These are phyloP conservation scores for Drosophila aff. DNA, from an alignment of 1,140 invertebrate species.

Conservation along the genomic window DNA sequence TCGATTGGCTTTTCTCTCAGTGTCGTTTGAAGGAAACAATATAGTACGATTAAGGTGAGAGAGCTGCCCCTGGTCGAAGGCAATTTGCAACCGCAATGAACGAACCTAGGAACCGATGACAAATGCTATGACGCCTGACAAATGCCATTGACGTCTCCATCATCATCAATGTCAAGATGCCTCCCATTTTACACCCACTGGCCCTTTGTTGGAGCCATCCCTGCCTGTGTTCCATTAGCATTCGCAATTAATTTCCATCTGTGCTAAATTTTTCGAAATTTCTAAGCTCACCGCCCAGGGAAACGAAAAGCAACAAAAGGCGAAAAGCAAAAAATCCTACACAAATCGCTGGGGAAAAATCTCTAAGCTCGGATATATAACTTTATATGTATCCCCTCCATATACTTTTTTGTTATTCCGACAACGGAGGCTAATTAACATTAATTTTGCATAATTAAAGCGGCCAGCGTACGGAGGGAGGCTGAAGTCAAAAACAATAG, in stretches of 20 bases:
- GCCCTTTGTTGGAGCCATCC: conserved; percentile 35
- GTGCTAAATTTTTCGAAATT: conserved; percentile 61
- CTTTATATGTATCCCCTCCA: conserved; percentile 26
- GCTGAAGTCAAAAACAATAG: conserved; percentile 47
- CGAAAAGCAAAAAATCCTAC: conserved; percentile 37
- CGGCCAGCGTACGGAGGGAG: conserved; percentile 18
- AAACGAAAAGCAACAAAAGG: conserved; percentile 31
- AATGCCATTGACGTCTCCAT: conserved; percentile 56
- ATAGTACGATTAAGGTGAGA: conserved; percentile 29
- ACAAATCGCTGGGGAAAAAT: conserved; percentile 43
- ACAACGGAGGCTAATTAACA: conserved; percentile 76
- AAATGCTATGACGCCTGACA: conserved; percentile 53
- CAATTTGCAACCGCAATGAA: conserved; percentile 38
- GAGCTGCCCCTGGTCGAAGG: conserved; percentile 16
- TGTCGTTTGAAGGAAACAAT: conserved; percentile 20
- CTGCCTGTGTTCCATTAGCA: conserved; percentile 62
- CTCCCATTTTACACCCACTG: conserved; percentile 20
- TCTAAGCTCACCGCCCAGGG: conserved; percentile 33
- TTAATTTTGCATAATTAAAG: conserved; percentile 83
- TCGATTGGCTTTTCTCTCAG: neutral
- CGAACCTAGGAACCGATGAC: conserved; percentile 43
- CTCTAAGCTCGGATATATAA: conserved; percentile 28
- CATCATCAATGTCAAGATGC: conserved; percentile 47
- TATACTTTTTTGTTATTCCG: conserved; percentile 53
- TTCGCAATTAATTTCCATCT: conserved; percentile 75